Percentiles rank a stretch among this genome's conserved stretches.
Conservation (phyloP, 2,797 vertebrate species). For the Acanthornis magna region DNA sequence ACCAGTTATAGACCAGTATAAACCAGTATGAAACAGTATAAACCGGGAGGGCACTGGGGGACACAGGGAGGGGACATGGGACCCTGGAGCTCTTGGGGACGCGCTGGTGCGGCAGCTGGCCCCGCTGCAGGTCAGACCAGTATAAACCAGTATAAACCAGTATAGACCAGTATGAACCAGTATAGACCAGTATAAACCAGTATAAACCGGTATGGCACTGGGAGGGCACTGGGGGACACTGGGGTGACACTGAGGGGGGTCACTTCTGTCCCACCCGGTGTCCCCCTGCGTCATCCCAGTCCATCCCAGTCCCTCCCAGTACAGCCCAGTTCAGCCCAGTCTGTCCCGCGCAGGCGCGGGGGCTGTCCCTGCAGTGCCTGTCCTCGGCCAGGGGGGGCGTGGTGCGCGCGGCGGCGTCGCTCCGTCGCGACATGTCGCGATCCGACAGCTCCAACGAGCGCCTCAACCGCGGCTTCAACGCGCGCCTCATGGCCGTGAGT, state of each 20-base stretch:
- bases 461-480: background rate
- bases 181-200: background rate
- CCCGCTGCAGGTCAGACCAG: conserved; percentile 39
- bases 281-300: background rate
- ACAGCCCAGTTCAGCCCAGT: background rate
- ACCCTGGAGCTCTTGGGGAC: conserved; percentile 80
- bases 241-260: too few relatives aligned
- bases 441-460: background rate
- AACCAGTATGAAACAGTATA: too few relatives aligned
- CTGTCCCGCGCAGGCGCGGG: background rate
- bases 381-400: background rate
- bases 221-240: background rate
- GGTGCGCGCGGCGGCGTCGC: background rate
- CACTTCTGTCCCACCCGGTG: background rate
- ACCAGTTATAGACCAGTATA: too few relatives aligned
- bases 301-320: too few relatives aligned
- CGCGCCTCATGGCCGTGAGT: background rate
- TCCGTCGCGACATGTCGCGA: background rate
- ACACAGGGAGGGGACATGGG: background rate
- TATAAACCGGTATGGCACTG: background rate
- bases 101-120: conserved; percentile 77
- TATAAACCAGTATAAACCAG: too few relatives aligned
- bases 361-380: background rate
- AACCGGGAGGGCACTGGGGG: too few relatives aligned
- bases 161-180: background rate